Evolutionary conservation across 2,113 vertebrate genomes (phyloP), one percentile per base, ranked within the genome.

Genomic region (Pomatostomus ruficeps): DNA sequence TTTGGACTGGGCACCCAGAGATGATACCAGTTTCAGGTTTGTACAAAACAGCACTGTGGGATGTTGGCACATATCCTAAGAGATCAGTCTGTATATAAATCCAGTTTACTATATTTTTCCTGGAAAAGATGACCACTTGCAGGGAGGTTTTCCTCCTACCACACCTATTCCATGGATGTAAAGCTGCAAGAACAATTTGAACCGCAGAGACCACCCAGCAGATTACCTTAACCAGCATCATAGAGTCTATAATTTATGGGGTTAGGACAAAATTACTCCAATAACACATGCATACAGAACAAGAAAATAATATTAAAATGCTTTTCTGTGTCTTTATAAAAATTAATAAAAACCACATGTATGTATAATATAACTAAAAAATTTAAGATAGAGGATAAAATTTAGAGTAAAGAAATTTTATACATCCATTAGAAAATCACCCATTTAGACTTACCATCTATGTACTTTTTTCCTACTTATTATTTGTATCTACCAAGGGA

Each of bases 391-490:
- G 72, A 65, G 2, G 2, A 33, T 9, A 73, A 43, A n/a, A 59
- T 65, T 59, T 55, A 55, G 2, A 42, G 11, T 24, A 85, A 67
- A 61, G 2, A 25, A 23, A 45, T 43, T 22, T 24, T 72, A n/a
- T 12, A 14, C 3, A 43, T 49, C 11, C 3, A 11, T 48, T 22
- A 31, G 7, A 51, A 90, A 88, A 79, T 19, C 31, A 29, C 1
- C 6, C 4, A 3, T 33, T 6, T 54, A 62, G 5, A 42, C 1
- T 45, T 4, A 28, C 4, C 2, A 3, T 19, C 42, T 8, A 23
- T 25, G 1, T 13, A 28, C 0, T 33, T 86, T 68, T 76, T 62
- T 11, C 3, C 15, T 51, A 31, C 6, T 67, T 38, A 23, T 13
- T 71, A 23, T 54, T 77, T 80, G 15, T 3, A 66, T 79, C 11